Base-by-base conservation (phyloP, 1,140 invertebrate species). In the Zeugodacus cucurbitae region DNA sequence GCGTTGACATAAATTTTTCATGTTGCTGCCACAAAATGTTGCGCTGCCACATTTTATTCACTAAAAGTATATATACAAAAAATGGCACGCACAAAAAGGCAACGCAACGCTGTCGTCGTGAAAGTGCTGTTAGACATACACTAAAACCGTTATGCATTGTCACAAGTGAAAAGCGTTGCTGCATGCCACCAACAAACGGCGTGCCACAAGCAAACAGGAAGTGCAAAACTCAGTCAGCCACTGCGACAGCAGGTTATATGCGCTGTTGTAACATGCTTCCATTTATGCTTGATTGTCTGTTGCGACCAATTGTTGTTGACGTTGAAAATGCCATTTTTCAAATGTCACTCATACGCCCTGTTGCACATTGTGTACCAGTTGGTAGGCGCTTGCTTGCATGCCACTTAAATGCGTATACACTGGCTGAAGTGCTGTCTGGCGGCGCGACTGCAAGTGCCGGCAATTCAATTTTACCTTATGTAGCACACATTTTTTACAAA, bases 281-380 rank as follows among this genome's bases (percentile, higher is more conserved):
- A n/a, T 74, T 74, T 48, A 82, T 82, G 74, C n/a, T 48, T 82
- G 74, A 44, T 48, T 82, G 74, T 82, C 41, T 54, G 41, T 5
- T 54, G 41, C 26, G 26, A 6, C 37, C 41, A 82, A 62, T 62
- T 62, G 58, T 41, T 70, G 67, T 82, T 48, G 74, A 26, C 74
- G 74, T 41, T 48, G 74, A 82, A 82, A 82, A 82, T 54, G 74
- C 2, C 41, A 48, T 82, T 82, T 82, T 82, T 82, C 41, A 82
- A 48, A 82, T 82, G 74, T 82, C 41, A 48, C 74, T 82, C 74
- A 82, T 82, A 82, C 74, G 74, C 74, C 74, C 74, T 82, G 74
- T 82, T 82, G 37, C 74, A 82, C 74, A 82, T 37, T 62, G n/a
- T 62, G n/a, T 54, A 14, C 48, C 6, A 7, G 48, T 54, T 14